Evolutionary conservation across 2,113 vertebrate genomes (phyloP), one percentile per base, ranked within the genome.

Genomic region (Talpa occidentalis): DNA sequence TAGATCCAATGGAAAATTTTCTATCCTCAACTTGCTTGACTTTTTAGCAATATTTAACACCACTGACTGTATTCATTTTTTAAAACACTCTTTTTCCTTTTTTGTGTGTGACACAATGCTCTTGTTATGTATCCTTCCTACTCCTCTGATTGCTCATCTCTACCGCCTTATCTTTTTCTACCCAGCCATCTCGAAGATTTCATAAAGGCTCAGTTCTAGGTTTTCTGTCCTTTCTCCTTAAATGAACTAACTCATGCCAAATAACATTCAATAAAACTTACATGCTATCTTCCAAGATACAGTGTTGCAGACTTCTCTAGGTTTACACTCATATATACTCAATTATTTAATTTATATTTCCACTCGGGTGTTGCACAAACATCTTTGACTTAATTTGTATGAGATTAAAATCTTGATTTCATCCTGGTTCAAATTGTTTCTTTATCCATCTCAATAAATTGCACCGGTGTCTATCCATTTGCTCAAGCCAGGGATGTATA

Each of bases 331-430:
- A 83, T 40, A 66, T 94, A 91, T 94, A 91, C 88, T 90, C 66
- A 78, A 35, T 97, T 74, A 80, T 35, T 10, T 70, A 69, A 82
- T 94, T 94, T 87, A 83, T 3, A 70, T 77, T 47, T 94, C 42
- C 10, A 79, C 83, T 94, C 76, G 42, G 88, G 66, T 93, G 30
- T 70, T 88, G 90, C 76, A 90, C 44, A 92, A 79, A 82, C 30
- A 87, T 90, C 37, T 89, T n/a, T 74, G 70, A 92, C 11, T 54
- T 94, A 76, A 78, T 49, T 76, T 83, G 21, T 84, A 66, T 40
- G 87, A 87, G 17, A 87, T 17, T 24, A 35, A 95, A 96, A 89
- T 82, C 74, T 94, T 86, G n/a, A 84, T 87, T 93, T 96, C 49
- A 79, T 66, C 19, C 42, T 93, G 59, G 5, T 59, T 59, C 22